Conservation (phyloP, 2,888 invertebrate genomes). For the Muschampia plurimacula region DNA sequence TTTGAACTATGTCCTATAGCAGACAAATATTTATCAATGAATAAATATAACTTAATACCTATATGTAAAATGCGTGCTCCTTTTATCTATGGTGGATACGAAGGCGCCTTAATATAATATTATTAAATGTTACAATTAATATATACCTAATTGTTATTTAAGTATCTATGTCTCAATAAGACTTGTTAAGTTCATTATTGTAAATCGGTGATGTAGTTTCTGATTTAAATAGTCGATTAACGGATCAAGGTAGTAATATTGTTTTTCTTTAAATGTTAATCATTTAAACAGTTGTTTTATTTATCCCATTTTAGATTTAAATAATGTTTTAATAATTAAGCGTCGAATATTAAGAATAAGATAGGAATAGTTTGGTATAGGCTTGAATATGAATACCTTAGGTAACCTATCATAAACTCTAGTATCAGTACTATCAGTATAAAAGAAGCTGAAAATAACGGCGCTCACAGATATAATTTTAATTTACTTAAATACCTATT, state of each 20-base stretch:
- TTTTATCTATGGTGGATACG: constrained; percentile 25
- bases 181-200: constrained; percentile 37
- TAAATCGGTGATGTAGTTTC: constrained; percentile 43
- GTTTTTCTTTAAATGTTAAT: constrained; percentile 34
- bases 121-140: neutral
- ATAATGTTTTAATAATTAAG: neutral
- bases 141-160: constrained; percentile 15
- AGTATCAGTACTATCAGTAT: no score
- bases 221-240: constrained; percentile 33
- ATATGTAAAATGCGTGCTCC: constrained; percentile 33
- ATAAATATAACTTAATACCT: neutral
- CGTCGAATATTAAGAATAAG: neutral
- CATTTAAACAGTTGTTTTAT: constrained; percentile 29
- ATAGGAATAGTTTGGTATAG: neutral
- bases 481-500: neutral
- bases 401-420: no score
- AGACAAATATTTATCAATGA: constrained; percentile 14
- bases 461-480: neutral
- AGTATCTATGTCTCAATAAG: constrained; percentile 13
- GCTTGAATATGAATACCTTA: neutral
- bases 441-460: no score
- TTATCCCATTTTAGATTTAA: neutral
- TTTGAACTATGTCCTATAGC: constrained; percentile 27
- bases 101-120: constrained; percentile 32
- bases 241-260: constrained; percentile 31